Evolutionary conservation across 2,888 invertebrate genomes (phyloP).

Genomic region (Patella depressa): DNA sequence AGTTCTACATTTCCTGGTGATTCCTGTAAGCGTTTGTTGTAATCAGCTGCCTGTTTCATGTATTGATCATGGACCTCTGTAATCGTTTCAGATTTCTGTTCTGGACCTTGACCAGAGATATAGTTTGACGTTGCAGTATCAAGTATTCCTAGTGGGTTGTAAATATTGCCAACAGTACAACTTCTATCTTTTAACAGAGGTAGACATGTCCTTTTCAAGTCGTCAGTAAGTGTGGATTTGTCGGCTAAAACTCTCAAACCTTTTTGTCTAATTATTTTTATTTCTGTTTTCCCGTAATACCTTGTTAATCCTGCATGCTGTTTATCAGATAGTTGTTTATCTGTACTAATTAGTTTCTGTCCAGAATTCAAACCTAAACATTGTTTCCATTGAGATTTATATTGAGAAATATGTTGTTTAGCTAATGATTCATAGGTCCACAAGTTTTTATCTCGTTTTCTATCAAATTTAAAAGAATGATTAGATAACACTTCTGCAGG

Average conservation of each 20-base stretch:
- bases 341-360: conserved; percentile 27
- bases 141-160: conserved; percentile 33
- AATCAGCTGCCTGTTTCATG: conserved; percentile 49
- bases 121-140: conserved; percentile 61
- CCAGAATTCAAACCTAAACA: conserved; percentile 39
- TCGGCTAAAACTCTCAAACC: background rate
- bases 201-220: background rate
- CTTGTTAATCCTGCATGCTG: conserved; percentile 27
- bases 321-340: conserved; percentile 4
- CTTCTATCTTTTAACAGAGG: background rate
- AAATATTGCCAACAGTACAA: conserved; percentile 14
- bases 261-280: background rate
- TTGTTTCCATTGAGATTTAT: conserved; percentile 35
- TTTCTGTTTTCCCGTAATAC: conserved; percentile 14
- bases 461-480: conserved; percentile 66
- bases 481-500: conserved; percentile 50
- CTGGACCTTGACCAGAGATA: conserved; percentile 53
- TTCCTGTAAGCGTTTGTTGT: conserved; percentile 66
- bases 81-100: conserved; percentile 13
- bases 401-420: conserved; percentile 63
- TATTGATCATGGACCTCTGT: conserved; percentile 28
- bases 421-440: conserved; percentile 66
- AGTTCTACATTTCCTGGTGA: conserved; percentile 65
- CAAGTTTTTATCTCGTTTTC: conserved; percentile 62
- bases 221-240: background rate